Conservation (phyloP, 2,888 invertebrate genomes). For the Aporophyla lueneburgensis region DNA sequence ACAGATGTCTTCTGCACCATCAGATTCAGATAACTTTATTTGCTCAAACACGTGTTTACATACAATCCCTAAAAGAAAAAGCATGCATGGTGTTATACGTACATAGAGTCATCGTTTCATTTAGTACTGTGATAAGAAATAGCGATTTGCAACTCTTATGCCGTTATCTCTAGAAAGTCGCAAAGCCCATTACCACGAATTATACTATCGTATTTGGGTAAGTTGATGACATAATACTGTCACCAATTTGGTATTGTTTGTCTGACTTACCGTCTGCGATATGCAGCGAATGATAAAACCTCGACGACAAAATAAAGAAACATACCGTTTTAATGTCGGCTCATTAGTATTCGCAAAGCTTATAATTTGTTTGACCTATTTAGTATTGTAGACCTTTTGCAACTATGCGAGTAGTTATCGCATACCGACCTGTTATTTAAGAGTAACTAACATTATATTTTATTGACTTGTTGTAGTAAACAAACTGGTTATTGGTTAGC, state of each 20-base stretch:
- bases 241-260: constrained; percentile 54
- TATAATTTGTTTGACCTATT: constrained; percentile 71
- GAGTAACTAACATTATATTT: constrained; percentile 61
- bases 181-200: constrained; percentile 36
- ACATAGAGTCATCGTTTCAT: too few species aligned
- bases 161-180: constrained; percentile 38
- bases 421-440: constrained; percentile 62
- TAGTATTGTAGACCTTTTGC: constrained; percentile 65
- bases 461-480: constrained; percentile 61
- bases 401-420: constrained; percentile 62
- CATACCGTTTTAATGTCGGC: constrained; percentile 49
- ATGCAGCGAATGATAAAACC: constrained; percentile 59
- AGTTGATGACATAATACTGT: constrained; percentile 64
- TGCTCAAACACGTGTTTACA: too few species aligned
- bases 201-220: constrained; percentile 40
- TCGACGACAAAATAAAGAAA: constrained; percentile 57
- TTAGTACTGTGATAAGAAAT: constrained; percentile 12
- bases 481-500: constrained; percentile 64
- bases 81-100: too few species aligned
- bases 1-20: constrained; percentile 8
- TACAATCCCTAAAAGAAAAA: too few species aligned
- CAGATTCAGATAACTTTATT: too few species aligned
- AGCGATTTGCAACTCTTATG: constrained; percentile 24
- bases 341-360: constrained; percentile 66
- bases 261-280: constrained; percentile 61